Evolutionary conservation across 1,140 invertebrate genomes (phyloP).

Genomic region (Drosophila serrata): DNA sequence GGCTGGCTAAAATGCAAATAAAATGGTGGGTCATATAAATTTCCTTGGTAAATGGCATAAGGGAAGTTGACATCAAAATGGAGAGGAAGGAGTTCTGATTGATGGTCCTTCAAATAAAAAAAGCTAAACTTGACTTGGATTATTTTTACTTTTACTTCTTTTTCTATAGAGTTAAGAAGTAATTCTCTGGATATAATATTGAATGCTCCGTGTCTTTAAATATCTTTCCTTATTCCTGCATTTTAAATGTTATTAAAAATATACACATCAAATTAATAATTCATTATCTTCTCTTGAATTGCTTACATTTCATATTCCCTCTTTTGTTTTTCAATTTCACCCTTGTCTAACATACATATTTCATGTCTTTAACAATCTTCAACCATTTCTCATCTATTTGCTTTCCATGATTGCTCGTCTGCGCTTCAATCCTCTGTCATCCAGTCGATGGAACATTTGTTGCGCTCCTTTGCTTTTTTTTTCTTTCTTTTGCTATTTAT

Average conservation of each 20-base stretch:
- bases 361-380: constrained; percentile 3
- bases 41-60: constrained; percentile 38
- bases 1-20: constrained; percentile 36
- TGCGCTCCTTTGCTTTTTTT: neutral
- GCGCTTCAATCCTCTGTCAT: neutral
- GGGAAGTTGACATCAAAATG: constrained; percentile 39
- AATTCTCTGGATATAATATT: neutral
- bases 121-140: neutral
- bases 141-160: neutral
- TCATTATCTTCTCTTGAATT: neutral
- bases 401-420: constrained; percentile 11
- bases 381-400: constrained; percentile 33
- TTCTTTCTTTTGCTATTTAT: constrained; percentile 8
- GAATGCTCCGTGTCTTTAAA: neutral
- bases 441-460: constrained; percentile 27
- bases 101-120: constrained; percentile 43
- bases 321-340: neutral
- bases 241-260: neutral
- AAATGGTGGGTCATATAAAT: constrained; percentile 52
- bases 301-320: neutral
- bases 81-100: constrained; percentile 24
- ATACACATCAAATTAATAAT: constrained; percentile 3
- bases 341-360: constrained; percentile 10
- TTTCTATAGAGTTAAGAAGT: neutral
- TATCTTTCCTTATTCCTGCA: neutral